These are phyloP conservation scores for Gadopsis marmoratus DNA, from an alignment of 2,797 vertebrate species.

Conservation along the genomic window DNA sequence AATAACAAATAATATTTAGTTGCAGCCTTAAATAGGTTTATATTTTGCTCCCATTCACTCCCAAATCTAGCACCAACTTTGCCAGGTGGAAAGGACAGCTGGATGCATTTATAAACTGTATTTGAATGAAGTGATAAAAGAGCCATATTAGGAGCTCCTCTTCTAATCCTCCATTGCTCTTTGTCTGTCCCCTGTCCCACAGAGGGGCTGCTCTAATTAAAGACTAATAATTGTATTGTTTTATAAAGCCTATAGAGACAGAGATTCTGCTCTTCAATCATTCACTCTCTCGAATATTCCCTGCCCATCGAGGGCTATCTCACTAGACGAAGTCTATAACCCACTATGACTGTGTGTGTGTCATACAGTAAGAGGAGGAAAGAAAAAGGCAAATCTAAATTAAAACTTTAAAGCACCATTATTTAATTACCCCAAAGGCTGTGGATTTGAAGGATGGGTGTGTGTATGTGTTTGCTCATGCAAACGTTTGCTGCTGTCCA, in stretches of 20 bases:
- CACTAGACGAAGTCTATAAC: constrained; percentile 65
- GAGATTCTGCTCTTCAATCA: constrained; percentile 81
- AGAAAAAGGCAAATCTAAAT: constrained; percentile 90
- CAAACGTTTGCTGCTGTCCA: constrained; percentile 85
- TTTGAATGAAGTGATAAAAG: constrained; percentile 77
- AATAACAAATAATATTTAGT: not conserved
- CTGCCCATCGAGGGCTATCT: constrained; percentile 73
- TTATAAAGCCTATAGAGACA: constrained; percentile 80
- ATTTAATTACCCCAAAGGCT: constrained; percentile 99
- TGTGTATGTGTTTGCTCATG: constrained; percentile 37
- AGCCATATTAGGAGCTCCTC: constrained; percentile 75
- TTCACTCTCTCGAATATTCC: constrained; percentile 65
- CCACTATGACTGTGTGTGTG: constrained; percentile 35
- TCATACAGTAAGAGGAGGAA: constrained; percentile 83
- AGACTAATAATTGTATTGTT: constrained; percentile 86
- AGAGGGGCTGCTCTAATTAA: constrained; percentile 82
- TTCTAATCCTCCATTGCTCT: constrained; percentile 82
- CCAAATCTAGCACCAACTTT: constrained; percentile 37
- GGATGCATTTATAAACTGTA: constrained; percentile 67
- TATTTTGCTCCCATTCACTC: constrained; percentile 13
- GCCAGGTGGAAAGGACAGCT: constrained; percentile 41
- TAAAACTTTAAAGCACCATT: constrained; percentile 99
- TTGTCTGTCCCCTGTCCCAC: constrained; percentile 75
- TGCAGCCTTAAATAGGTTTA: not conserved
- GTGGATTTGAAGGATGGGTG: constrained; percentile 86